Evolutionary conservation across 2,113 vertebrate species (phyloP).

Genomic region (Candoia aspera): DNA sequence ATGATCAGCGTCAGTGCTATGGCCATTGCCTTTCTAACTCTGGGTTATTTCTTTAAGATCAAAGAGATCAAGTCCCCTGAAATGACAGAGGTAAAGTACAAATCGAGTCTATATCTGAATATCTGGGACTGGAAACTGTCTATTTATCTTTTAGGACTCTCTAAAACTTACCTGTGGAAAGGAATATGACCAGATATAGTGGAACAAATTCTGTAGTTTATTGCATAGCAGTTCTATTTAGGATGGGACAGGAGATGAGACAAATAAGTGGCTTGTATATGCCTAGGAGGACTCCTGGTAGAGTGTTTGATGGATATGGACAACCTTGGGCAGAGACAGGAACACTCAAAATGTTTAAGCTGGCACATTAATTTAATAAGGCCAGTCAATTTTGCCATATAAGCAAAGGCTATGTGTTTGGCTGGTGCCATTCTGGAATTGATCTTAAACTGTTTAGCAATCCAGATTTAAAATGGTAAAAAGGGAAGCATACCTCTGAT

Average conservation of each 20-base stretch:
- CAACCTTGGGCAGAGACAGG: not conserved
- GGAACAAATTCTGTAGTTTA: not conserved
- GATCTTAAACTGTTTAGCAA: not conserved
- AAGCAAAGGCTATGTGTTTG: not conserved
- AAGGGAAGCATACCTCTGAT: not conserved
- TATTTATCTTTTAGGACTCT: not conserved
- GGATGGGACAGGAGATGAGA: not conserved
- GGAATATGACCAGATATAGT: not conserved
- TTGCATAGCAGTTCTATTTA: not conserved
- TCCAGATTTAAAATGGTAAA: not conserved
- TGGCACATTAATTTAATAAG: not conserved
- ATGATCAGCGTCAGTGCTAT: constrained; percentile 97
- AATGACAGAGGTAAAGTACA: constrained; percentile 86
- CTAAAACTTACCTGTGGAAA: not conserved
- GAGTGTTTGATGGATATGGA: not conserved
- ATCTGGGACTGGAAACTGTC: not conserved
- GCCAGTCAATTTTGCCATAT: not conserved
- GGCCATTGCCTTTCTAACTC: constrained; percentile 96
- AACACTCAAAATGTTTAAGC: not conserved
- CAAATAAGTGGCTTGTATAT: not conserved
- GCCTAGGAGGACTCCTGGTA: not conserved
- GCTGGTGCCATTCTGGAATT: too few species aligned
- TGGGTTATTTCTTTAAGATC: constrained; percentile 99
- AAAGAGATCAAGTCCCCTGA: constrained; percentile 98
- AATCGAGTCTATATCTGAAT: not conserved